Percentiles rank a stretch among this genome's conserved stretches.
Evolutionary conservation across 2,888 invertebrate genomes (phyloP).

Genomic region (Phortica magna): DNA sequence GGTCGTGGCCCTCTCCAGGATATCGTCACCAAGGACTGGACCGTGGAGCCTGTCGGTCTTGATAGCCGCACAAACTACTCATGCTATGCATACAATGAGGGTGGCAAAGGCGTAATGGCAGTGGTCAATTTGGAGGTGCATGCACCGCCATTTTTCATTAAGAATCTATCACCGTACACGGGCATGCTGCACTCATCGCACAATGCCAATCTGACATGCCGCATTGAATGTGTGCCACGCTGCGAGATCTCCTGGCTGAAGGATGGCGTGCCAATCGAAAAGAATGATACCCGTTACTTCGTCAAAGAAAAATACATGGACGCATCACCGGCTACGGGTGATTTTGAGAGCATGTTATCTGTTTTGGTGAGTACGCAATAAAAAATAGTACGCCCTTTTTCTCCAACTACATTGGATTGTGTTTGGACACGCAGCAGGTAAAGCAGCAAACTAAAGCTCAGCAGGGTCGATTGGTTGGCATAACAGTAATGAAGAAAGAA

Average conservation of each 20-base stretch:
- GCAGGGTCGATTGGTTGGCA: no score
- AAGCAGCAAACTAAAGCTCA: background rate
- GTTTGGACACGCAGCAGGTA: background rate
- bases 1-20: slow-evolving; percentile 85
- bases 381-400: background rate
- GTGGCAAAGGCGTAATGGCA: slow-evolving; percentile 87
- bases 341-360: slow-evolving; percentile 93
- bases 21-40: slow-evolving; percentile 87
- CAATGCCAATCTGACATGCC: slow-evolving; percentile 89
- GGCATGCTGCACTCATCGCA: slow-evolving; percentile 87
- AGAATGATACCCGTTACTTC: slow-evolving; percentile 82
- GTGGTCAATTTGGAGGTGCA: slow-evolving; percentile 85
- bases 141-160: slow-evolving; percentile 93
- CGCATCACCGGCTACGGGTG: slow-evolving; percentile 88
- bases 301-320: slow-evolving; percentile 84
- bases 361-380: slow-evolving; percentile 82
- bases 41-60: slow-evolving; percentile 89
- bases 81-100: slow-evolving; percentile 91
- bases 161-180: slow-evolving; percentile 88
- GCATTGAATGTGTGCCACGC: slow-evolving; percentile 92
- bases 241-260: slow-evolving; percentile 92
- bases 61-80: slow-evolving; percentile 94
- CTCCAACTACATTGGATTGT: no score
- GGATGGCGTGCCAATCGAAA: slow-evolving; percentile 84
- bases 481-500: no score